Evolutionary conservation across 2,113 vertebrate genomes (phyloP), one percentile per base, ranked within the genome.

Genomic region (Trochalopteron elliotii): DNA sequence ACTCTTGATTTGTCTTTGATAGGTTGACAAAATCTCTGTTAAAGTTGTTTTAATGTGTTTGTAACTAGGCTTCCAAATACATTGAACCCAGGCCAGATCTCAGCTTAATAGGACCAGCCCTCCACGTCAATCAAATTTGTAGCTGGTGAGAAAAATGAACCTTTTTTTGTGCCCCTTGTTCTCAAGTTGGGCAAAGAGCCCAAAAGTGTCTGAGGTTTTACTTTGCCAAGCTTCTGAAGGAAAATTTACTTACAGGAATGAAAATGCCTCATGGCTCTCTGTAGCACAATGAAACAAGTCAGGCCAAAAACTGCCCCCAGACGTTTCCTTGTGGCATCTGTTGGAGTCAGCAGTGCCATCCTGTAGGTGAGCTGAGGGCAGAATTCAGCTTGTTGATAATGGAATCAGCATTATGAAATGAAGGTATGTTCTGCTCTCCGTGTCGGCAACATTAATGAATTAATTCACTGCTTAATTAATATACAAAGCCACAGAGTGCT

Each of bases 21-120:
- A 94, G 93, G 85, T 87, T 97, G 94, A 97, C 94, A 97, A 89
- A 97, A 96, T 96, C 97, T 96, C 96, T 90, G 91, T 95, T 90
- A 69, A 90, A 85, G 61, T 96, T 90, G 49, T 92, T 97, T 96
- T 89, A 97, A 97, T 96, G 93, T 45, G 79, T 97, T 96, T 91
- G 94, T 96, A 96, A 91, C 76, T 77, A 96, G 89, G 55, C 77
- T 96, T 96, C 92, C 96, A 96, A 97, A 94, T 90, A 85, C 74
- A 59, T 12, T 97, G 95, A 97, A 91, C 92, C 94, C 49, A 53
- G 68, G 94, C 95, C 93, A 97, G 91, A 92, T 96, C 78, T 90
- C 94, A 87, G 82, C 89, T 96, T 93, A 96, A 87, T 83, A 94
- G 53, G 85, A 96, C 94, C 83, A 94, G 88, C 75, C 71, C 47